A percentile compares a stretch with the other conserved stretches of the same genome.
Evolutionary conservation across 2,113 vertebrate species (phyloP).

Genomic region (Elgaria multicarinata): DNA sequence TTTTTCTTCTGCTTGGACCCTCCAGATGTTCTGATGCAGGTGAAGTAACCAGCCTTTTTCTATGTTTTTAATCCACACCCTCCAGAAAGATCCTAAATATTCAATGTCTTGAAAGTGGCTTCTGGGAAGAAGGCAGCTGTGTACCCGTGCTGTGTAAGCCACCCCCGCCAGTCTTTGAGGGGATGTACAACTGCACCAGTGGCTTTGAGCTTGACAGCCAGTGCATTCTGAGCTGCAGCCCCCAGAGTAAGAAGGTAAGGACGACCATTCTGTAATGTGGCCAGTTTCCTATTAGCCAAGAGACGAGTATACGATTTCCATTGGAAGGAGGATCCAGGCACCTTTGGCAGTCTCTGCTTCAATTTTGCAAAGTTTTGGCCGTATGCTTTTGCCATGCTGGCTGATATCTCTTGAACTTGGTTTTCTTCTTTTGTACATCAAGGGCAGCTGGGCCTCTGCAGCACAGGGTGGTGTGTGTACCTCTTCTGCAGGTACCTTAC

Average conservation of each 20-base stretch:
- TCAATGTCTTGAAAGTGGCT: slow-evolving; percentile 87
- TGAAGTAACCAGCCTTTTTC: neutral
- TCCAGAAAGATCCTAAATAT: slow-evolving; percentile 90
- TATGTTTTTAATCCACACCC: slow-evolving; percentile 44
- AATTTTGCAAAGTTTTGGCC: neutral
- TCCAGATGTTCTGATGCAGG: neutral
- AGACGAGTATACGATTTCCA: neutral
- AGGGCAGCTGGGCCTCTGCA: neutral
- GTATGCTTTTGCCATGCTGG: neutral
- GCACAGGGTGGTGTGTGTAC: neutral
- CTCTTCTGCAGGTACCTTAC: neutral
- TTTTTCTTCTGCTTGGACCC: neutral
- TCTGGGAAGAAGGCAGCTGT: slow-evolving; percentile 87
- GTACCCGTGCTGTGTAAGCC: slow-evolving; percentile 86
- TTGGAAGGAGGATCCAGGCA: neutral
- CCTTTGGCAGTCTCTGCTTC: neutral
- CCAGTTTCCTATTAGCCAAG: neutral
- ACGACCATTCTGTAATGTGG: slow-evolving; percentile 23
- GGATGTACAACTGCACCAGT: slow-evolving; percentile 93
- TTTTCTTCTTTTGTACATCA: neutral
- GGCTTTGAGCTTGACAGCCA: slow-evolving; percentile 84
- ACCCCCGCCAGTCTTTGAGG: slow-evolving; percentile 86
- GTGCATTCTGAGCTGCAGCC: slow-evolving; percentile 86
- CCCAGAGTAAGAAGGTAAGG: slow-evolving; percentile 80
- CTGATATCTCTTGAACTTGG: neutral